Percentiles rank a stretch among this genome's conserved stretches.
Evolutionary conservation across 2,797 vertebrate species (phyloP).

Genomic region (Acipenser transmontanus): DNA sequence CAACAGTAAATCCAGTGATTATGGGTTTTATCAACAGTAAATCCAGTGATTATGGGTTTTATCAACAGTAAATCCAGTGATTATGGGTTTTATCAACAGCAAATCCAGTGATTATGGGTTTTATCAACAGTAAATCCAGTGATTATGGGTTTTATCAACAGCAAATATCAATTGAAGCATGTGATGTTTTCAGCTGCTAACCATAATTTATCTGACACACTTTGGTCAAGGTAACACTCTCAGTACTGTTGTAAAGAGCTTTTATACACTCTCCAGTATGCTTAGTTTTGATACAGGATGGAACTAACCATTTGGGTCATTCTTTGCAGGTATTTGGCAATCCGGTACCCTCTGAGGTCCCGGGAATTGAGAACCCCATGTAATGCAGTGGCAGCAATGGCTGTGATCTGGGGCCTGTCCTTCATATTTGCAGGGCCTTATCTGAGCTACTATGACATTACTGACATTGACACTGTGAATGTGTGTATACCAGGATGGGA

Average conservation of each 20-base stretch:
- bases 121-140: background rate
- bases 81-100: background rate
- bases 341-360: constrained; percentile 75
- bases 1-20: background rate
- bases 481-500: constrained; percentile 81
- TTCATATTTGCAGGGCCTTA: constrained; percentile 76
- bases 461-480: constrained; percentile 70
- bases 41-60: background rate
- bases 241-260: background rate
- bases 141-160: constrained; percentile 7
- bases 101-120: background rate
- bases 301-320: background rate
- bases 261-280: background rate
- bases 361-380: constrained; percentile 72
- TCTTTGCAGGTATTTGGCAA: constrained; percentile 71
- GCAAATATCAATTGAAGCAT: no score
- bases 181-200: no score
- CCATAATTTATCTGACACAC: no score
- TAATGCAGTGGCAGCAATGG: constrained; percentile 71
- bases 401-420: constrained; percentile 78
- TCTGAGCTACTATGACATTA: constrained; percentile 77
- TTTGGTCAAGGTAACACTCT: no score
- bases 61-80: background rate
- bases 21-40: background rate
- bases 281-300: background rate